Conservation (phyloP, 2,797 vertebrate species). For the Somateria mollissima region DNA sequence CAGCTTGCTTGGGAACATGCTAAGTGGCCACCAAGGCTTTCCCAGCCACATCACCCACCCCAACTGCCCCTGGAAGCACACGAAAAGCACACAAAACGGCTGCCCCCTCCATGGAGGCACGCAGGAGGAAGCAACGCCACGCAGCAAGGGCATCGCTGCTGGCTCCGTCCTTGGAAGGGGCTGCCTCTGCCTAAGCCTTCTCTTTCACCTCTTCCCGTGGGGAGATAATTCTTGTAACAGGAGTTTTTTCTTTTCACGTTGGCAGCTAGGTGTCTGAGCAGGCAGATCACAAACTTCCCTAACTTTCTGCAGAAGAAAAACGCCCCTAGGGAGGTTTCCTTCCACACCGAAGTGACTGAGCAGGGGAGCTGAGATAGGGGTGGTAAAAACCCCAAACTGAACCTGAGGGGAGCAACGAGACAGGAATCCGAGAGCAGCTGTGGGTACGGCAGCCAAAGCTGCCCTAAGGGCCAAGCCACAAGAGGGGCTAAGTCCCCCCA, state of each 20-base stretch:
- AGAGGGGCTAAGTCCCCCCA: neutral
- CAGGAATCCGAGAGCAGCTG: neutral
- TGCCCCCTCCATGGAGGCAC: neutral
- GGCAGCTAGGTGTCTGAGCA: neutral
- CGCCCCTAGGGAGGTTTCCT: neutral
- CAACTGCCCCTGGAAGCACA: neutral
- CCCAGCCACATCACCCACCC: neutral
- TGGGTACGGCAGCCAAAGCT: neutral
- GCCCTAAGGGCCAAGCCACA: neutral
- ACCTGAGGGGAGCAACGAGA: neutral
- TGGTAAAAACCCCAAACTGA: neutral
- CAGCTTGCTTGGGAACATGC: neutral
- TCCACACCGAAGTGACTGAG: neutral
- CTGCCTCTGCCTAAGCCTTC: neutral
- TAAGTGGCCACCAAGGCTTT: conserved; percentile 14
- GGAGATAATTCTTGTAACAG: neutral
- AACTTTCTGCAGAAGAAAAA: neutral
- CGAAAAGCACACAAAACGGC: neutral
- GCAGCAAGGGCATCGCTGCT: neutral
- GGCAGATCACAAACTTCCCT: neutral
- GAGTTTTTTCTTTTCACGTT: neutral
- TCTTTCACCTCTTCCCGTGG: neutral
- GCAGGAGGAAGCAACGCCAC: neutral
- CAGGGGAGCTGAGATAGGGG: neutral
- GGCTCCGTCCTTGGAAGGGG: neutral